Base-by-base conservation (phyloP, 2,113 vertebrate genomes). In the Gymnarchus niloticus region DNA sequence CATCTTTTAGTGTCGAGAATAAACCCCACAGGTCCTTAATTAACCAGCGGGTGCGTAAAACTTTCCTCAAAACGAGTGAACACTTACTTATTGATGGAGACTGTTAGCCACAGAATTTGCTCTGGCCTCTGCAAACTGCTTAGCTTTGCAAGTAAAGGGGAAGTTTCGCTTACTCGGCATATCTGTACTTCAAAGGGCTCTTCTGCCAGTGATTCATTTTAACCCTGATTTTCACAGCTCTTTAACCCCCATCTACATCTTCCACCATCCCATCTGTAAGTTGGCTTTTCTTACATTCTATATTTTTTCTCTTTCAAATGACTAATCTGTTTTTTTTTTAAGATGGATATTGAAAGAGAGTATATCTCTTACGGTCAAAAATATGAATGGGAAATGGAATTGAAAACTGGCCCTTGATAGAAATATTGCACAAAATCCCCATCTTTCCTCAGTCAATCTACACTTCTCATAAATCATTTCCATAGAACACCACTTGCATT, bases 11-110 rank as follows among this genome's bases (percentile, higher is more conserved):
- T 86, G 88, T 88, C 93, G 87, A 94, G 94, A 92, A 92, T 91
- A 90, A 93, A 92, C 92, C 92, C 90, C 92, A 90, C 87, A 92
- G 92, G 90, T 87, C 86, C 86, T 92, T 93, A 92, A 93, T 94
- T 93, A 93, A 93, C 91, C 86, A 83, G 54, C 89, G 83, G 61
- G 85, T 87, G 86, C 89, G 82, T 88, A 88, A 90, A 88, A 84
- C 83, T 92, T 92, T 86, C 91, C 88, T 91, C 56, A 85, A 86
- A 90, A 89, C 83, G 86, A 88, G 78, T 83, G 56, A 51, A 87
- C 84, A 83, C 87, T 88, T 90, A 93, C 93, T 93, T 90, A 92
- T 87, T 81, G 87, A 90, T 91, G 83, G 80, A 83, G 46, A 69
- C 54, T 59, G 85, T 85, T 69, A 17, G 82, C 77, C 87, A 86